Evolutionary conservation across 1,140 invertebrate species (phyloP), one percentile per base, ranked within the genome.

Genomic region (Meteorus sp.): DNA sequence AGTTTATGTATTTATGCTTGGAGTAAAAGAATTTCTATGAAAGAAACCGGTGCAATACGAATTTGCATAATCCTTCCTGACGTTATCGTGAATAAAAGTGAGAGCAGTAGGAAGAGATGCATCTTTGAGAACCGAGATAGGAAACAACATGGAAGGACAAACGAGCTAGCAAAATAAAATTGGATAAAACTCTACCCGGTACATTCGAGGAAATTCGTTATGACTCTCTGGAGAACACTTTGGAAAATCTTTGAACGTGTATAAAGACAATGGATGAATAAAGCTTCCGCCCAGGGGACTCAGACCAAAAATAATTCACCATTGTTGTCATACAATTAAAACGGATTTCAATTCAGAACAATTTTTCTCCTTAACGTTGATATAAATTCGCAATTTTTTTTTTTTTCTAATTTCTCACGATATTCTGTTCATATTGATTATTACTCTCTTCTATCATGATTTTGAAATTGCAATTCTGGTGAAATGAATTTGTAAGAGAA

Each of bases 11-110:
- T n/a, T n/a, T n/a, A n/a, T n/a, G n/a, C n/a, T n/a, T n/a, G n/a
- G n/a, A n/a, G n/a, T n/a, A n/a, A n/a, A n/a, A n/a, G n/a, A n/a
- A n/a, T n/a, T n/a, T n/a, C n/a, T 29, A 29, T 29, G 9, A 29
- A 9, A 29, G 4, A 9, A 29, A 29, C 4, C 27, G 27, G 20
- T 39, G 33, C 59, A 64, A 63, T 65, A 62, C 56, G 53, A 62
- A 69, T 66, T 69, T 67, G 59, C 67, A 66, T 65, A 67, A 69
- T 69, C 53, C 48, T 41, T 50, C 44, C 27, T 50, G 48, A 41
- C 39, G 35, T 59, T 59, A 44, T 59, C 56, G 2, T 20, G 3
- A 15, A 17, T 41, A 29, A 27, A 56, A 29, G 51, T 3, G 37
- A 37, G 19, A 53, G 23, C 51, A n/a, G 15, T 45, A 1, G 19